Conservation (phyloP, 2,797 vertebrate genomes). For the Esox masquinongy region DNA sequence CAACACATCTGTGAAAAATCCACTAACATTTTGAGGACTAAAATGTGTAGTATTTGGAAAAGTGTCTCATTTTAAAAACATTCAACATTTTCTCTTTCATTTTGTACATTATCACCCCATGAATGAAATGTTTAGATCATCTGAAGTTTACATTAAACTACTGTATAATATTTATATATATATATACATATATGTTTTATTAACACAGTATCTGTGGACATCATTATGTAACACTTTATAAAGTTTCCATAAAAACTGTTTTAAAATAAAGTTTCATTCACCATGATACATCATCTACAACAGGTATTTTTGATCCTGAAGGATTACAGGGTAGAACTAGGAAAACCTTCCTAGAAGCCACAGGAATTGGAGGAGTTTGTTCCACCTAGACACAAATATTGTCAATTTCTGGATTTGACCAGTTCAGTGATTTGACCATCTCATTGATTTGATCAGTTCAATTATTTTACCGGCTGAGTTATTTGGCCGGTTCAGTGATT, state of each 20-base stretch:
- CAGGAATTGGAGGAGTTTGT: too few relatives aligned
- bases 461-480: too few relatives aligned
- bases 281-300: neutral
- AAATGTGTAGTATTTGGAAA: neutral
- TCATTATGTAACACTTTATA: neutral
- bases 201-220: too few relatives aligned
- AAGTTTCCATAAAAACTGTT: neutral
- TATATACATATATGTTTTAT: too few relatives aligned
- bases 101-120: neutral
- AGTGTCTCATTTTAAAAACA: neutral
- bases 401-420: too few relatives aligned
- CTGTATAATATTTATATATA: neutral
- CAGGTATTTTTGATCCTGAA: too few relatives aligned
- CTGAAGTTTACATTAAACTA: neutral
- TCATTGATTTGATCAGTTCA: too few relatives aligned
- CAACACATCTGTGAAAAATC: neutral
- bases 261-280: neutral
- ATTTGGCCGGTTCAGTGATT: too few relatives aligned
- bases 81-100: neutral
- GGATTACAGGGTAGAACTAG: too few relatives aligned
- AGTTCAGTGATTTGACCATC: too few relatives aligned
- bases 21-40: neutral
- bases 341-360: too few relatives aligned
- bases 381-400: too few relatives aligned
- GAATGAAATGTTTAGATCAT: neutral